Evolutionary conservation across 2,113 vertebrate species (phyloP).

Genomic region (Pseudopipra pipra): DNA sequence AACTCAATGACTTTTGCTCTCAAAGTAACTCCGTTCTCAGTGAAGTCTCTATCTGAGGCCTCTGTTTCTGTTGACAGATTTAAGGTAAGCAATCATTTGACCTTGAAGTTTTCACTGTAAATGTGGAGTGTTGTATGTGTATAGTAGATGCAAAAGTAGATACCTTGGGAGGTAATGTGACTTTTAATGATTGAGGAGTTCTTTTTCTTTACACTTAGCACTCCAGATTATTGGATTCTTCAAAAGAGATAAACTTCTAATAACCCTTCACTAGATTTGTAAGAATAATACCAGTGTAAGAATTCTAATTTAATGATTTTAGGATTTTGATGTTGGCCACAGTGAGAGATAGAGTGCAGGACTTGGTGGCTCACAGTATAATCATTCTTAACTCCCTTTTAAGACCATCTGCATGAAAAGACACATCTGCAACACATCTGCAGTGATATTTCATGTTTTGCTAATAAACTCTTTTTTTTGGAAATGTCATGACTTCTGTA

Average conservation of each 20-base stretch:
- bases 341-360: background rate
- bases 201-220: background rate
- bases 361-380: background rate
- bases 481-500: background rate
- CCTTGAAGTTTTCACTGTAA: background rate
- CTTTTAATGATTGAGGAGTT: background rate
- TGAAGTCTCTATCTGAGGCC: conserved; percentile 91
- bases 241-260: background rate
- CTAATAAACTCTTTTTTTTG: background rate
- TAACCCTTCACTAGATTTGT: too few species aligned
- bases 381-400: background rate
- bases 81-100: conserved; percentile 77
- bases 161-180: background rate
- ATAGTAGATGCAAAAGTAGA: background rate
- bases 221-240: background rate
- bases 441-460: background rate
- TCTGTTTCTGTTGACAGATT: conserved; percentile 89
- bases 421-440: background rate
- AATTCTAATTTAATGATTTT: background rate
- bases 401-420: background rate
- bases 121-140: background rate
- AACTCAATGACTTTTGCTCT: conserved; percentile 96
- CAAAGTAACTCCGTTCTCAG: conserved; percentile 93
- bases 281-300: background rate
- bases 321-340: background rate